Conservation (phyloP, 2,888 invertebrate genomes). For the Hirtodrosophila confusa region DNA sequence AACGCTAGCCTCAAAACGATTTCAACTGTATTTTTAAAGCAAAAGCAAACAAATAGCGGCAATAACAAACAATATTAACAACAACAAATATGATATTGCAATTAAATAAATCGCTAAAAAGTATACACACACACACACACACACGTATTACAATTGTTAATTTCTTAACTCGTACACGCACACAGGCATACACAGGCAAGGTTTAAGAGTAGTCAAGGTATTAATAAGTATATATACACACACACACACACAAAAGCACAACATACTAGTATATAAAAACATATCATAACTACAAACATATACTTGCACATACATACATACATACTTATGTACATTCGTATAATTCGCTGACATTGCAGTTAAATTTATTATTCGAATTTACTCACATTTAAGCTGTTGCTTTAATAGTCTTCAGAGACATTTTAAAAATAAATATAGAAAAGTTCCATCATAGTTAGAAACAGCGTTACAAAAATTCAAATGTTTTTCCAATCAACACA, state of each 20-base stretch:
- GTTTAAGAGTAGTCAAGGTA: conserved; percentile 46
- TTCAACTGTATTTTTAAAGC: conserved; percentile 37
- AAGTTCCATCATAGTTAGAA: too few species aligned
- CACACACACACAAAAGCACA: background rate
- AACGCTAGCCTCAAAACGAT: conserved; percentile 32
- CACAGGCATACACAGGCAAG: conserved; percentile 17
- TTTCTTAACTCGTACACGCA: background rate
- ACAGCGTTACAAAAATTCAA: too few species aligned
- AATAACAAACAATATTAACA: conserved; percentile 19
- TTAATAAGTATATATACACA: conserved; percentile 10
- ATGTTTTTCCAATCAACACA: too few species aligned
- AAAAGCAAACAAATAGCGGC: conserved; percentile 40
- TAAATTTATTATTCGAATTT: too few species aligned
- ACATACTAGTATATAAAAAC: too few species aligned
- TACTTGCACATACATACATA: too few species aligned
- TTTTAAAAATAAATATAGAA: too few species aligned
- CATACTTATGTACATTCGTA: too few species aligned
- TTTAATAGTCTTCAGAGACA: too few species aligned
- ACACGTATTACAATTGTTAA: background rate
- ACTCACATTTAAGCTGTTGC: too few species aligned
- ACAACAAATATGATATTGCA: conserved; percentile 43
- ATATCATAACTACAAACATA: too few species aligned
- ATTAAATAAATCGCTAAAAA: conserved; percentile 53
- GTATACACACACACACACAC: conserved; percentile 10
- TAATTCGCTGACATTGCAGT: too few species aligned